Evolutionary conservation across 2,113 vertebrate genomes (phyloP), one percentile per base, ranked within the genome.

Genomic region (Upupa epops): DNA sequence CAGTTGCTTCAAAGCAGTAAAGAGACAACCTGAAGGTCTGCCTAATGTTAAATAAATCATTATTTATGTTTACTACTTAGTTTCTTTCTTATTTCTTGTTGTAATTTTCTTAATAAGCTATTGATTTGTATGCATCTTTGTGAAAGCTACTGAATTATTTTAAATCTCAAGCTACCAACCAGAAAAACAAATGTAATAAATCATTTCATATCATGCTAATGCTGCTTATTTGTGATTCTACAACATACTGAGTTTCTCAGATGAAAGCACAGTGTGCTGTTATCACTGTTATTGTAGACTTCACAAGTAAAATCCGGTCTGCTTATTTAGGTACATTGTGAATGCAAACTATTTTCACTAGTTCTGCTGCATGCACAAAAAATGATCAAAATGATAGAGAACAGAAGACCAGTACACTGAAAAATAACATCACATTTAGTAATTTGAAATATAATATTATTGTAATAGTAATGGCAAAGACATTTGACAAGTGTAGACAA

Each of bases 401-500:
- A 82, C 32, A 92, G 36, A 60, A 29, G 26, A 31, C 55, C 64
- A 73, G 56, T 32, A 73, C 34, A 60, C 34, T 52, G 48, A 76
- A 90, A 90, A 95, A 31, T 49, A 59, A 56, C 8, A 89, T 80
- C 14, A 69, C 13, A 15, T 79, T 86, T 73, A 82, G 49, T 79
- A 84, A 29, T 45, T 46, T 93, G 95, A 94, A 96, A 95, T 93
- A 55, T 60, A 93, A 90, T 93, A 93, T 92, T 92, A 90, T 85
- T 66, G 51, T 93, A 94, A 93, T 63, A 84, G 34, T 70, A 94
- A 89, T 61, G 46, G 26, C 1, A 3, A 92, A 84, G 75, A 76
- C 29, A 66, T 95, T 87, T 95, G 86, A 95, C 92, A 95, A 84
- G 92, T 96, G 86, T 89, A 94, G 64, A 87, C 77, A n/a, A 88